Evolutionary conservation across 1,140 invertebrate genomes (phyloP), one percentile per base, ranked within the genome.

Genomic region (Philaenus spumarius): DNA sequence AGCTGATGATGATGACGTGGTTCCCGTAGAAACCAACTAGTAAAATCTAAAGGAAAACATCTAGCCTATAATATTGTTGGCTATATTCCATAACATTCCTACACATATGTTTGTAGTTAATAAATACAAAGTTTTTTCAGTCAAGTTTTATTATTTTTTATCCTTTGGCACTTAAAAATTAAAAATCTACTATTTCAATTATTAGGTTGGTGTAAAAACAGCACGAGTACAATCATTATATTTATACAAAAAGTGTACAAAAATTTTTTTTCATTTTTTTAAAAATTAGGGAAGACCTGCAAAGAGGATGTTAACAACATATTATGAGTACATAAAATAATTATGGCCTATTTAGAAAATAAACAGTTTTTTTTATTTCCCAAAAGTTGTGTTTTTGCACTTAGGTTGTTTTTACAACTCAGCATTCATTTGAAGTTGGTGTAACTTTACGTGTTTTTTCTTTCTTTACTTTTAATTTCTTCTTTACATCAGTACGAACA

Each of bases 41-140:
- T 7, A 15, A 43, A 43, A 43, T 43, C 40, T 43, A 43, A 15
- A 43, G 20, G 40, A 43, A 43, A 43, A 43, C 40, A 43, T 43
- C 40, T 43, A 43, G 40, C 40, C 40, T 15, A 43, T 15, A 6
- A 43, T 7, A 43, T 43, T 43, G 40, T 43, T 43, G 5, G 40
- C 20, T 43, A 7, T 43, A 43, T 6, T 43, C 40, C 40, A 43
- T 43, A 15, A 43, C 40, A 43, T 43, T 43, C 6, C 40, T 43
- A 6, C n/a, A 43, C n/a, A 43, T 43, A 43, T 43, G 40, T 43
- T 43, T 43, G 5, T 43, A 43, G 5, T 43, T 43, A 43, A 43
- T 43, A 43, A 43, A 43, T 43, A 43, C n/a, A 43, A 43, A 43
- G 40, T n/a, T n/a, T 43, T 43, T 43, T 43, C 40, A 43, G 40